Percentiles rank a stretch among this genome's conserved stretches.
Evolutionary conservation across 2,888 invertebrate genomes (phyloP).

Genomic region (Oeneis ivallda): DNA sequence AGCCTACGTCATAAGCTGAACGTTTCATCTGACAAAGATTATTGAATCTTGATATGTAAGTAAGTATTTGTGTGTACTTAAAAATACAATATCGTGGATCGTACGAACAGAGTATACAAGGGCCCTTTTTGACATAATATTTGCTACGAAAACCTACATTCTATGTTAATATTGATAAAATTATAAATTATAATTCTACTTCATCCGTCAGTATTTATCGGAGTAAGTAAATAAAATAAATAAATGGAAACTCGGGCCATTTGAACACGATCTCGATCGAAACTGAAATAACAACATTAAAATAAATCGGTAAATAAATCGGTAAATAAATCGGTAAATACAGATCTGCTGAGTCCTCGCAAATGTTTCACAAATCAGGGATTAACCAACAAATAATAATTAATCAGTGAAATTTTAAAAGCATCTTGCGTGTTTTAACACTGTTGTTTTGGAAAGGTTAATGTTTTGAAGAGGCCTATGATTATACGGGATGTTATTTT

Average conservation of each 20-base stretch:
- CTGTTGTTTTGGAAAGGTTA: background rate
- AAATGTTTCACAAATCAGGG: background rate
- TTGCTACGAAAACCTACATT: background rate
- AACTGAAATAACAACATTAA: background rate
- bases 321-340: background rate
- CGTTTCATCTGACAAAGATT: too few relatives aligned
- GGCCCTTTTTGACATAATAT: background rate
- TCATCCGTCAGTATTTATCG: background rate
- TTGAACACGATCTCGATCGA: background rate
- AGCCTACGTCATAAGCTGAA: too few relatives aligned
- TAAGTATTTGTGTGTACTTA: background rate
- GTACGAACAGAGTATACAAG: background rate
- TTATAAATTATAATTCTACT: background rate
- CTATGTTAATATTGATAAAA: background rate
- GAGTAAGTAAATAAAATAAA: background rate
- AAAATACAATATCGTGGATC: background rate
- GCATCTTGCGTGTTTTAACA: background rate
- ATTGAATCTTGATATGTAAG: too few relatives aligned
- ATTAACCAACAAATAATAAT: background rate
- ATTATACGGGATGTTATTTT: background rate
- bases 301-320: background rate
- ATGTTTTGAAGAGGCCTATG: background rate
- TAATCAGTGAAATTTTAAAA: background rate
- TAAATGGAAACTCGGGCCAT: background rate
- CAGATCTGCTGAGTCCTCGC: background rate